These are phyloP conservation scores for Lepidothrix coronata DNA, from an alignment of 2,113 vertebrate genomes.

Conservation along the genomic window DNA sequence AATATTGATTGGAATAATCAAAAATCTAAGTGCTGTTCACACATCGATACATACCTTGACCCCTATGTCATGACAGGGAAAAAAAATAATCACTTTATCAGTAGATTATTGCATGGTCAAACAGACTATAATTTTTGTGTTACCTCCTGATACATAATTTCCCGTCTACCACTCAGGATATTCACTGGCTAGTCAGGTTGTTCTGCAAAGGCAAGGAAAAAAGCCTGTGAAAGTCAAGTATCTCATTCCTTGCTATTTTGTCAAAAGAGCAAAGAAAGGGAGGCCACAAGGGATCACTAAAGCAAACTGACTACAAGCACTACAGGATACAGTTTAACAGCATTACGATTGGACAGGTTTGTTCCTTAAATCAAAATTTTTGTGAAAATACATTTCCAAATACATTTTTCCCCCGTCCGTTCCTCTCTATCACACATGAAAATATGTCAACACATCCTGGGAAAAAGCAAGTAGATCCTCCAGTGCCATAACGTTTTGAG, in stretches of 20 bases:
- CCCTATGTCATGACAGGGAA: background rate
- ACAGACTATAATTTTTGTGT: background rate
- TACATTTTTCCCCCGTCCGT: background rate
- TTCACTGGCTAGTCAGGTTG: background rate
- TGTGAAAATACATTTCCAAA: background rate
- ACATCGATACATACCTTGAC: rapidly evolving
- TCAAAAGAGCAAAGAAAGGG: background rate
- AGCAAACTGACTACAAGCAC: background rate
- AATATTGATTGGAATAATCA: background rate
- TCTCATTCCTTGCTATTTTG: background rate
- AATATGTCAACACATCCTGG: background rate
- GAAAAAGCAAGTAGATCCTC: background rate
- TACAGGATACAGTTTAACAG: background rate
- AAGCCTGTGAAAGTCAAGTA: background rate
- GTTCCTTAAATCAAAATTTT: background rate
- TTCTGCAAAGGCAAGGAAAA: background rate
- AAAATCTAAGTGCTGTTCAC: background rate
- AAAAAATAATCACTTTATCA: background rate
- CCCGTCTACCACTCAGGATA: background rate
- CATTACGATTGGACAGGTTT: background rate
- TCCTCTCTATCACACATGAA: background rate
- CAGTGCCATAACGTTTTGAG: background rate
- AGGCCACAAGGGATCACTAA: background rate
- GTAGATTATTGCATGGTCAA: background rate
- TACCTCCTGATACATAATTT: background rate